Base-by-base conservation (phyloP, 2,888 invertebrate species). In the Aelia acuminata region DNA sequence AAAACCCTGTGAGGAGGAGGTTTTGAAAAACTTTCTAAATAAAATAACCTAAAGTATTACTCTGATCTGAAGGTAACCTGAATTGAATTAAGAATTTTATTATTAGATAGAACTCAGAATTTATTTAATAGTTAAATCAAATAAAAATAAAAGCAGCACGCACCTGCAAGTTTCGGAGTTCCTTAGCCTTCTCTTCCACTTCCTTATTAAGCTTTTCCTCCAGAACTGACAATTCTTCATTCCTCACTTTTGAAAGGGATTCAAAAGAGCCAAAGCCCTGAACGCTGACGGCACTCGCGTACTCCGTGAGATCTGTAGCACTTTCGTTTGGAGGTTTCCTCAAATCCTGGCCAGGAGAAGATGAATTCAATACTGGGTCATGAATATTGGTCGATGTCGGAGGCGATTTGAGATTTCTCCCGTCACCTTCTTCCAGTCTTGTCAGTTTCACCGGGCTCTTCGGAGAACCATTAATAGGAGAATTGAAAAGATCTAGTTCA, bases 81-180 rank as follows among this genome's bases (percentile, higher is more conserved):
- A n/a, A n/a, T n/a, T n/a, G n/a, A n/a, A n/a, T n/a, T n/a, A n/a
- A n/a, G n/a, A n/a, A n/a, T n/a, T n/a, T n/a, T n/a, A n/a, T n/a
- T n/a, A n/a, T n/a, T n/a, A n/a, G n/a, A n/a, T n/a, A n/a, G n/a
- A n/a, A n/a, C n/a, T n/a, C n/a, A n/a, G n/a, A n/a, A n/a, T n/a
- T n/a, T n/a, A n/a, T n/a, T n/a, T n/a, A n/a, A n/a, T n/a, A 43
- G 3, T n/a, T 48, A 47, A 43, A 50, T 26, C n/a, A 4, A 35
- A 31, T 39, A 5, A 5, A n/a, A 87, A 53, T 87, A 26, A 47
- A 87, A 35, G 88, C 8, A 92, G 91, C 89, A 90, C 89, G 47
- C 88, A 89, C 89, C 84, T 90, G 90, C 80, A 87, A 88, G 88
- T 89, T 89, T 48, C 90, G 88, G 35, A 90, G 86, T 63, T 89